Base-by-base conservation (phyloP, 1,140 invertebrate species). In the Mactra quadrangularis region DNA sequence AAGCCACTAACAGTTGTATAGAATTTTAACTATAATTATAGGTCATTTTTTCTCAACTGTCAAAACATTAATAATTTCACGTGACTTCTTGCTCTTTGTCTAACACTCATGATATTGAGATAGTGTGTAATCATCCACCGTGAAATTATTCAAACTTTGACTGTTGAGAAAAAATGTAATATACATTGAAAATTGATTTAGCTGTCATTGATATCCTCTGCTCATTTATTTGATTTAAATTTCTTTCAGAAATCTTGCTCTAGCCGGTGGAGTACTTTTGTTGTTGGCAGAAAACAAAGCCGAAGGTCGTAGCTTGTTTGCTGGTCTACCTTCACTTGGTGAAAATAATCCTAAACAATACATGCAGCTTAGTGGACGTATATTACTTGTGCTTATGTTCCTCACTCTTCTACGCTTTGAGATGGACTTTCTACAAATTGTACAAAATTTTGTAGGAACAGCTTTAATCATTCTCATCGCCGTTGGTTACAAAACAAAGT, bases 321-420 rank as follows among this genome's bases (percentile, higher is more conserved):
- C 99, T 52, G 99, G 99, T n/a, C 97, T 99, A 60, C 99, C 99
- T 52, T 96, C 96, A 6, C 93, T 99, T 38, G 98, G 95, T 55
- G 97, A 99, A 85, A 99, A 99, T 93, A 99, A 98, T 90, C 98
- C 98, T 22, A 99, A 99, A 94, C 98, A 97, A 88, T 98, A 99
- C 92, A 95, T 99, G 90, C 98, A 99, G 94, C 94, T 99, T 2
- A 97, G 97, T 81, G 99, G 99, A 33, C 95, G 99, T 85, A 96
- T 99, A 82, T 95, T 99, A 19, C 94, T 99, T 25, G 98, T 99
- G 13, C 99, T 99, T 93, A 99, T 99, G 99, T 99, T 99, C 92
- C 95, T 99, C 83, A 99, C 98, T 0, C 93, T 99, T 22, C 95
- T 99, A 66, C 95, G 98, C 88, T 97, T 99, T 90, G 98, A 99